Conservation (phyloP, 1,140 invertebrate genomes). For the Zaprionus ornatus region DNA sequence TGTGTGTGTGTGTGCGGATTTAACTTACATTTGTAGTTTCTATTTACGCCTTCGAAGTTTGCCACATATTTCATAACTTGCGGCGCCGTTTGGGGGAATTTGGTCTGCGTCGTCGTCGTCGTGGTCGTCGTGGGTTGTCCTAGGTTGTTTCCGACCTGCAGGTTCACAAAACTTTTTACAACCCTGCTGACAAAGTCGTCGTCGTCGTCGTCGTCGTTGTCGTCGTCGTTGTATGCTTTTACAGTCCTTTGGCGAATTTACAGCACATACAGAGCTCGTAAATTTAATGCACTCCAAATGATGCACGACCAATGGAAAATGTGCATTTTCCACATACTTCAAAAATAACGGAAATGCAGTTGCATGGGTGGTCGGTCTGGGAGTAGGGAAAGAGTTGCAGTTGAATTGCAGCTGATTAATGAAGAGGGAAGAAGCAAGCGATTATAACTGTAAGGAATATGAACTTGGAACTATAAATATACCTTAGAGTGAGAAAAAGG, state of each 20-base stretch:
- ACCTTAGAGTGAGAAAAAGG: too few relatives aligned
- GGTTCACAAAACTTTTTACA: constrained; percentile 28
- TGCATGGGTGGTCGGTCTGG: background rate
- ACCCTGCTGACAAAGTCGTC: constrained; percentile 40
- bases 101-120: background rate
- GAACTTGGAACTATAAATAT: too few relatives aligned
- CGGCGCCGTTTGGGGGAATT: constrained; percentile 18
- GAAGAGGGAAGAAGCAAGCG: too few relatives aligned
- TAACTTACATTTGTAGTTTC: constrained; percentile 56
- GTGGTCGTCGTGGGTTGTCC: background rate
- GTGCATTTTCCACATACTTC: constrained; percentile 20
- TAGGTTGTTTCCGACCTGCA: constrained; percentile 3
- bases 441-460: too few relatives aligned
- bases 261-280: constrained; percentile 27
- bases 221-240: background rate
- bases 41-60: constrained; percentile 60
- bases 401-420: too few relatives aligned
- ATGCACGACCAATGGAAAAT: constrained; percentile 8
- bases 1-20: constrained; percentile 1
- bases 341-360: constrained; percentile 1
- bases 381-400: background rate
- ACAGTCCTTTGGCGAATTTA: constrained; percentile 8
- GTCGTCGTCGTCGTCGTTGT: background rate
- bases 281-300: constrained; percentile 39
- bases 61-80: constrained; percentile 67